Base-by-base conservation (phyloP, 2,113 vertebrate genomes). In the Pao palembangensis region DNA sequence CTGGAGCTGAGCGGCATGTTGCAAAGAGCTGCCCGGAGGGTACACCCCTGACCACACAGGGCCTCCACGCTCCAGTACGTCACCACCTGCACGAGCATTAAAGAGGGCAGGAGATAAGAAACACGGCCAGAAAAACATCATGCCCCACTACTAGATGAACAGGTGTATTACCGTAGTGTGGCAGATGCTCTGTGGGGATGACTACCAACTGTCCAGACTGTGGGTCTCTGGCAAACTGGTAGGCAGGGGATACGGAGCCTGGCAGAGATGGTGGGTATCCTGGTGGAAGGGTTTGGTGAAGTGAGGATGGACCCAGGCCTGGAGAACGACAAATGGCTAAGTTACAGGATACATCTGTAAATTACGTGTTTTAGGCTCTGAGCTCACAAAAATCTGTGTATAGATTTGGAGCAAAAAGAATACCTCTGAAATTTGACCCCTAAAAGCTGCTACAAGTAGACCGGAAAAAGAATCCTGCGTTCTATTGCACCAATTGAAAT, bases 1-100 rank as follows among this genome's bases (percentile, higher is more conserved):
- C 90, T 98, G 97, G 42, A 98, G 93, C 90, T 98, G 96, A 83
- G 97, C 95, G 0, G 97, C 96, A 0, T 98, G 97, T 82, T 98
- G 97, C 70, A 99, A 92, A 46, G 95, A 91, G 86, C 91, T 91
- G 71, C 94, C 87, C 52, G 93, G 85, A 0, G 94, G 92, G 76
- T 97, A 99, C 77, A 99, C 87, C 1, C 95, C 90, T 0, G 96
- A 91, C 97, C 97, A 99, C 76, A 98, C 87, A 0, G 94, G 93
- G 14, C 92, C 93, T 0, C 93, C 92, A 5, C 94, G 93, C 59
- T 99, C 96, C 91, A 99, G 91, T 48, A 98, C 82, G 51, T 99
- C 97, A 0, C 95, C 93, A 88, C 90, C 23, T 76, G 78, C 41
- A 4, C 25, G 55, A 58, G 48, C n/a, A 1, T n/a, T 4, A 28